Evolutionary conservation across 2,888 invertebrate species (phyloP).

Genomic region (Mythimna ferrago): DNA sequence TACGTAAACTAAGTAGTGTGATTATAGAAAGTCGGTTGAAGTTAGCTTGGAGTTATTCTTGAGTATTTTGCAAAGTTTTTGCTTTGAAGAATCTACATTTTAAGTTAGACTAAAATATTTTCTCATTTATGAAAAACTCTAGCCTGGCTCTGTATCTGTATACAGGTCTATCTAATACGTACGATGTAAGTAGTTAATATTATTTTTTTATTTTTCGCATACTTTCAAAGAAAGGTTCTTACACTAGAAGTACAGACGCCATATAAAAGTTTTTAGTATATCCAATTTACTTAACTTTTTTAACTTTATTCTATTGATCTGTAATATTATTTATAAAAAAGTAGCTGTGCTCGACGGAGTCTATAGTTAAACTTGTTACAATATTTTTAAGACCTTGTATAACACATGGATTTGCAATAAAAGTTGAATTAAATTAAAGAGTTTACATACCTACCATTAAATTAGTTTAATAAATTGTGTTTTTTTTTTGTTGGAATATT

Average conservation of each 20-base stretch:
- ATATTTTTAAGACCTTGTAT: too few relatives aligned
- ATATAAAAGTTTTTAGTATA: too few relatives aligned
- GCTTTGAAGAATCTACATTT: not conserved
- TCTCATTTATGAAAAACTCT: too few relatives aligned
- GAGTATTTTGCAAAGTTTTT: constrained; percentile 23
- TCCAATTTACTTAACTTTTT: too few relatives aligned
- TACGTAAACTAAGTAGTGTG: constrained; percentile 71
- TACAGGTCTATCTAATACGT: not conserved
- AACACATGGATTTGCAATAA: too few relatives aligned
- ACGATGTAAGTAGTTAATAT: not conserved
- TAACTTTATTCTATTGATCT: too few relatives aligned
- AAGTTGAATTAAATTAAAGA: too few relatives aligned
- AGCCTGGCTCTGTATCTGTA: too few relatives aligned
- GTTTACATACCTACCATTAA: not conserved
- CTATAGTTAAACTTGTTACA: too few relatives aligned
- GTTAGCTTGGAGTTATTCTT: constrained; percentile 28
- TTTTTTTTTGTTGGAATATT: not conserved
- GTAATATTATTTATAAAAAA: too few relatives aligned
- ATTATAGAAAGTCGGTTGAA: constrained; percentile 54
- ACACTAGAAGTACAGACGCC: too few relatives aligned
- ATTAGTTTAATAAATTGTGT: not conserved
- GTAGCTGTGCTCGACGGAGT: too few relatives aligned
- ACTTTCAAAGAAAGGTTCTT: not conserved
- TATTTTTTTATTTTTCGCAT: not conserved
- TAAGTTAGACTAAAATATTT: not conserved